These are phyloP conservation scores for Rhabdophis nuchalis DNA, from an alignment of 2,797 vertebrate genomes.

Conservation along the genomic window DNA sequence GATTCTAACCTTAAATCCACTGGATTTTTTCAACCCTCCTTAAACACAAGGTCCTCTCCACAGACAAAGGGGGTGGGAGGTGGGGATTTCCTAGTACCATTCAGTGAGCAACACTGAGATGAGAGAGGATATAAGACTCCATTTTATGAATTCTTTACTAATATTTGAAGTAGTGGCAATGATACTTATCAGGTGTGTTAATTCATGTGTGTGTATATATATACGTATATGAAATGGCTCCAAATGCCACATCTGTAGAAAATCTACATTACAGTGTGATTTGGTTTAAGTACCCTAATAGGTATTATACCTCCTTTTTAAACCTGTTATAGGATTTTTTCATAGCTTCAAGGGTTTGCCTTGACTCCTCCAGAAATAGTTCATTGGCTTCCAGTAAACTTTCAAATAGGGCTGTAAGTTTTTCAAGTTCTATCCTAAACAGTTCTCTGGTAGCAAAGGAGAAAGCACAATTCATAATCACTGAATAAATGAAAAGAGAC, in stretches of 20 bases:
- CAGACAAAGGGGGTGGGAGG: too few species aligned
- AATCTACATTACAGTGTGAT: neutral
- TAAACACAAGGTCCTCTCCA: neutral
- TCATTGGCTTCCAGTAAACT: neutral
- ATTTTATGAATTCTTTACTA: neutral
- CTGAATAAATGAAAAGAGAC: neutral
- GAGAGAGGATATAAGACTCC: neutral
- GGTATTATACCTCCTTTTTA: conserved; percentile 51
- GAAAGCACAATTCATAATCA: neutral
- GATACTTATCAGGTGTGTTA: neutral
- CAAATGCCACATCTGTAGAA: neutral
- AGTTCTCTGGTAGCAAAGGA: conserved; percentile 37
- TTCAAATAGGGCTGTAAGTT: neutral
- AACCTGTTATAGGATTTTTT: conserved; percentile 32
- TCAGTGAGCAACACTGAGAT: neutral
- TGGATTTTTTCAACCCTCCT: neutral
- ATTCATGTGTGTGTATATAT: neutral
- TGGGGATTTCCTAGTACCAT: neutral
- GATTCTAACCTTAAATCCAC: neutral
- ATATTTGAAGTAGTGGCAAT: neutral
- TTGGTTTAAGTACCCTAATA: neutral
- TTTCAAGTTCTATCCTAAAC: conserved; percentile 49
- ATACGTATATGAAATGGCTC: neutral
- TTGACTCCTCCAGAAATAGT: neutral
- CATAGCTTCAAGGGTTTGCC: neutral